Evolutionary conservation across 1,140 invertebrate genomes (phyloP).

Genomic region (Philotrypesis tridentata): DNA sequence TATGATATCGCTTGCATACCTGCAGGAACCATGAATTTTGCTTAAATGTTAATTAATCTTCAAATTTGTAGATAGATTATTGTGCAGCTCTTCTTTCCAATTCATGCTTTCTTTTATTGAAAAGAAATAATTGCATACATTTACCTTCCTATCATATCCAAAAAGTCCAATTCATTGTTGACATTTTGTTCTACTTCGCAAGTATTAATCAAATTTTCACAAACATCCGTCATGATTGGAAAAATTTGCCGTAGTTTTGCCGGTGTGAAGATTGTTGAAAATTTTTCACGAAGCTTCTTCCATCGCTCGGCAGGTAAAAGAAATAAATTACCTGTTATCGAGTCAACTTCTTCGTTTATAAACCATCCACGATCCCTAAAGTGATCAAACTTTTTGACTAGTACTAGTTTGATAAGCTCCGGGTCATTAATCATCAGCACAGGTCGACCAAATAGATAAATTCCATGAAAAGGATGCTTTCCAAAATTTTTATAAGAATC

Average conservation of each 20-base stretch:
- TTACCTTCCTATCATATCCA: slow-evolving; percentile 20
- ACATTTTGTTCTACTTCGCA: neutral
- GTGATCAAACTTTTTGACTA: slow-evolving; percentile 71
- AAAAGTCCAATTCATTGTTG: neutral
- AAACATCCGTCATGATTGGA: slow-evolving; percentile 66
- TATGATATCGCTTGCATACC: slow-evolving; percentile 34
- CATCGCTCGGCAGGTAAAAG: slow-evolving; percentile 68
- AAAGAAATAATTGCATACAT: neutral
- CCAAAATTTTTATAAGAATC: slow-evolving; percentile 44
- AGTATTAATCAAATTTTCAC: slow-evolving; percentile 61
- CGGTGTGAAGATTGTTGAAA: slow-evolving; percentile 75
- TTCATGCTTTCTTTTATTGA: too few species aligned
- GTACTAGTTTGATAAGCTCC: slow-evolving; percentile 69
- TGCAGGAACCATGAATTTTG: neutral
- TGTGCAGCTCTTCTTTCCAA: neutral
- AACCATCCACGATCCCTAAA: slow-evolving; percentile 70
- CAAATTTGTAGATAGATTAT: too few species aligned
- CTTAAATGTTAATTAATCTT: too few species aligned
- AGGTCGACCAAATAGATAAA: slow-evolving; percentile 71
- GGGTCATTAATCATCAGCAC: slow-evolving; percentile 70
- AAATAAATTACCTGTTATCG: slow-evolving; percentile 74
- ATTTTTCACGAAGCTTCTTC: slow-evolving; percentile 70
- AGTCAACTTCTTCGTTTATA: slow-evolving; percentile 70
- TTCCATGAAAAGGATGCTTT: slow-evolving; percentile 58
- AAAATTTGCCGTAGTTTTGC: slow-evolving; percentile 76